phyloP scores from a whole-genome alignment of 2,888 invertebrate genomes.

The Apodemia duryi region DNA sequence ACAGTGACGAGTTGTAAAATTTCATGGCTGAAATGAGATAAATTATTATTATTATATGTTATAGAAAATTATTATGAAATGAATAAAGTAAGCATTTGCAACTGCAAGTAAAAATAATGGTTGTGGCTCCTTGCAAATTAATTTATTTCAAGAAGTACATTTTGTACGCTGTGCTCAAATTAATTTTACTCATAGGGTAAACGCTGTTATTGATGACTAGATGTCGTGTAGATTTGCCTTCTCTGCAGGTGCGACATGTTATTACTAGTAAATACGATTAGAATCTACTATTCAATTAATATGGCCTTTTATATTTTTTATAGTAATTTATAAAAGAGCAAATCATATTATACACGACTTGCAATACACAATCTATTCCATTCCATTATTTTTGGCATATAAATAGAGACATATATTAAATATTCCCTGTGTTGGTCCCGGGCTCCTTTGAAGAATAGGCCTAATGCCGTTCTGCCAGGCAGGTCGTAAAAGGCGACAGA shows the following conservation, averaged over 20 bases:
- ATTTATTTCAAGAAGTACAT: constrained; percentile 18
- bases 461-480: too few species aligned
- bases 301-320: background rate
- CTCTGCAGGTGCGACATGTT: constrained; percentile 27
- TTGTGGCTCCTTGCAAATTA: background rate
- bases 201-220: constrained; percentile 33
- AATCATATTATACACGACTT: background rate
- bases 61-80: constrained; percentile 29
- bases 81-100: background rate
- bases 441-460: too few species aligned
- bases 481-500: too few species aligned
- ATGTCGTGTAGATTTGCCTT: constrained; percentile 34
- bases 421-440: too few species aligned
- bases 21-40: too few species aligned
- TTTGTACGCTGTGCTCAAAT: constrained; percentile 27
- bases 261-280: constrained; percentile 21
- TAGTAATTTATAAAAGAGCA: background rate
- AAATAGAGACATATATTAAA: too few species aligned
- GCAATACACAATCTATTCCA: background rate
- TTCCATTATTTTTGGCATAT: background rate
- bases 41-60: constrained; percentile 21
- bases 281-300: constrained; percentile 10
- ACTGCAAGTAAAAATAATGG: background rate
- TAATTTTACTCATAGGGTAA: constrained; percentile 33
- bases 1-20: too few species aligned